Conservation (phyloP, 2,113 vertebrate species). For the Sinocyclocheilus maitianheensis region DNA sequence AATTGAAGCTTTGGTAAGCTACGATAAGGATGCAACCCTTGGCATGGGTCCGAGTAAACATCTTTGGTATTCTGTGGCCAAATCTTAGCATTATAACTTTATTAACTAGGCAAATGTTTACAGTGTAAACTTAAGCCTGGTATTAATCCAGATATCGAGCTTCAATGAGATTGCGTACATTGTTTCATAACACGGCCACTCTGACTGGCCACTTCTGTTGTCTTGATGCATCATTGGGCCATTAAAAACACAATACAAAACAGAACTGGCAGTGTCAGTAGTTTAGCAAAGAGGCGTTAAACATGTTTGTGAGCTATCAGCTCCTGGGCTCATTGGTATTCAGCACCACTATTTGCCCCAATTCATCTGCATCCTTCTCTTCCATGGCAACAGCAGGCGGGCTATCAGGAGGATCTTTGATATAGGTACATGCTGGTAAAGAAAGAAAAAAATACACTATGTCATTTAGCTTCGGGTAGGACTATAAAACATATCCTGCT, state of each 20-base stretch:
- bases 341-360: slow-evolving; percentile 83
- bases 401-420: slow-evolving; percentile 87
- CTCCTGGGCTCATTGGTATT: slow-evolving; percentile 86
- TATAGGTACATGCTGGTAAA: slow-evolving; percentile 74
- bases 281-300: slow-evolving; percentile 23
- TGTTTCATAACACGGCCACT: not conserved
- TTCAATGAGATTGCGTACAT: not conserved
- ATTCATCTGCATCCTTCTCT: slow-evolving; percentile 89
- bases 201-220: not conserved
- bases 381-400: slow-evolving; percentile 85
- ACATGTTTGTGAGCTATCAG: slow-evolving; percentile 53
- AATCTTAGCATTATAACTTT: slow-evolving; percentile 36
- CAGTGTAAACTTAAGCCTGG: slow-evolving; percentile 12
- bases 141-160: slow-evolving; percentile 20
- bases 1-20: slow-evolving; percentile 37
- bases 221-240: not conserved
- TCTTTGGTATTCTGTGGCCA: slow-evolving; percentile 38
- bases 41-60: slow-evolving; percentile 38
- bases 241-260: not conserved
- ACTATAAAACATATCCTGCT: slow-evolving; percentile 44
- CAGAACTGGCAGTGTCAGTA: slow-evolving; percentile 11
- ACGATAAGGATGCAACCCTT: slow-evolving; percentile 45
- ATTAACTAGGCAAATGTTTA: slow-evolving; percentile 38
- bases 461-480: slow-evolving; percentile 69
- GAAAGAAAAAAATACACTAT: slow-evolving; percentile 47